Percentiles rank a stretch among this genome's conserved stretches.
Evolutionary conservation across 2,888 invertebrate species (phyloP).

Genomic region (Eristalinus aeneus): DNA sequence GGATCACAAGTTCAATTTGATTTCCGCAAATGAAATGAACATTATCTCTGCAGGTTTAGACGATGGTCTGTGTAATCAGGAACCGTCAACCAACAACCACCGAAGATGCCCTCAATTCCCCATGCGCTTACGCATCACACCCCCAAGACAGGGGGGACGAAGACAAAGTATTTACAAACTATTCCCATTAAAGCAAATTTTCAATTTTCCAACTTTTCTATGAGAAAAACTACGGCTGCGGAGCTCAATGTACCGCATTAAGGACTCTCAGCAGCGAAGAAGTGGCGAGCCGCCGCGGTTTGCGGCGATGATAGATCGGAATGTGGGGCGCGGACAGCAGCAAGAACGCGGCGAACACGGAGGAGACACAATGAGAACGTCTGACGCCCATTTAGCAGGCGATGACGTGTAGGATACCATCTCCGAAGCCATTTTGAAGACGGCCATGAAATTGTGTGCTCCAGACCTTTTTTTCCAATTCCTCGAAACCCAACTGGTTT

Average conservation of each 20-base stretch:
- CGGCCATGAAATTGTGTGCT: background rate
- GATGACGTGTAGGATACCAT: background rate
- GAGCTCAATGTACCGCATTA: background rate
- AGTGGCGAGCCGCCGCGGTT: background rate
- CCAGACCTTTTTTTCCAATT: background rate
- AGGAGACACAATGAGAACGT: background rate
- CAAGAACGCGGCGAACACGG: background rate
- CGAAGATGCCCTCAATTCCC: background rate
- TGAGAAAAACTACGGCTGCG: background rate
- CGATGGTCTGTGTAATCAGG: conserved; percentile 1
- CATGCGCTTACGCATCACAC: background rate
- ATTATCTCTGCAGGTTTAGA: conserved; percentile 1
- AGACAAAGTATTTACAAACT: conserved; percentile 48
- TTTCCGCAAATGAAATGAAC: background rate
- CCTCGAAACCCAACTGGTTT: conserved; percentile 11
- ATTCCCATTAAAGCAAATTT: conserved; percentile 67
- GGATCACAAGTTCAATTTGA: background rate
- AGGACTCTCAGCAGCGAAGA: conserved; percentile 6
- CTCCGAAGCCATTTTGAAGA: background rate
- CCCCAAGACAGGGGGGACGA: background rate
- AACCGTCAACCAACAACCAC: background rate
- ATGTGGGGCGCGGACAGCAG: background rate
- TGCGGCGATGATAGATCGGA: background rate
- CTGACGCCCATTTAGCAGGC: background rate
- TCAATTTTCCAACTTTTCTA: conserved; percentile 47